Percentiles rank a stretch among this genome's conserved stretches.
phyloP scores from a whole-genome alignment of 1,140 invertebrate genomes.

The Psilanteris sp. region DNA sequence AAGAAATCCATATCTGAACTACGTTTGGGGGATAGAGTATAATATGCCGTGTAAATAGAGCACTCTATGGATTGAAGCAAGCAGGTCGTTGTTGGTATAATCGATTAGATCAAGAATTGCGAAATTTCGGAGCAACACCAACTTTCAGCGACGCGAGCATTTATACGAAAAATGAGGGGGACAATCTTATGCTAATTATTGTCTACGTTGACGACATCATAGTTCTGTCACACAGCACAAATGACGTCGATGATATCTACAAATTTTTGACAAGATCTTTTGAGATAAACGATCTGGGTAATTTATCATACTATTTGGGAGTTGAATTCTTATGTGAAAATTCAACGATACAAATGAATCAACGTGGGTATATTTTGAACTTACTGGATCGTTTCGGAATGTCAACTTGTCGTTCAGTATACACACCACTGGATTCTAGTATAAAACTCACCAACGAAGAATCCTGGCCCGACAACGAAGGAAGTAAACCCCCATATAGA shows the following conservation, averaged over 20 bases:
- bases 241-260: constrained; percentile 4
- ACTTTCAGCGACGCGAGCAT: neutral
- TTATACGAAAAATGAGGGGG: neutral
- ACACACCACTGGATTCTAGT: neutral
- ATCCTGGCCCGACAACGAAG: no score
- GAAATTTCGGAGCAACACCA: neutral
- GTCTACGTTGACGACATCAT: constrained; percentile 5
- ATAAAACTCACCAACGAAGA: no score
- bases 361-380: constrained; percentile 1
- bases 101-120: neutral
- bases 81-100: neutral
- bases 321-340: constrained; percentile 18
- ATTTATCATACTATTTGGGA: constrained; percentile 32
- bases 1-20: neutral
- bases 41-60: neutral
- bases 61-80: constrained; percentile 2
- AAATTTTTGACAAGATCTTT: constrained; percentile 18
- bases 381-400: constrained; percentile 12
- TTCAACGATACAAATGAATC: constrained; percentile 2
- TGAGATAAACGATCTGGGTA: constrained; percentile 37
- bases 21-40: neutral
- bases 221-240: constrained; percentile 1
- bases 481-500: constrained; percentile 2
- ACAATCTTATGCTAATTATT: neutral
- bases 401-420: neutral